Percentiles rank a stretch among this genome's conserved stretches.
phyloP scores from a whole-genome alignment of 64 coral and sea anemone genomes.

The Montipora efflorescens region DNA sequence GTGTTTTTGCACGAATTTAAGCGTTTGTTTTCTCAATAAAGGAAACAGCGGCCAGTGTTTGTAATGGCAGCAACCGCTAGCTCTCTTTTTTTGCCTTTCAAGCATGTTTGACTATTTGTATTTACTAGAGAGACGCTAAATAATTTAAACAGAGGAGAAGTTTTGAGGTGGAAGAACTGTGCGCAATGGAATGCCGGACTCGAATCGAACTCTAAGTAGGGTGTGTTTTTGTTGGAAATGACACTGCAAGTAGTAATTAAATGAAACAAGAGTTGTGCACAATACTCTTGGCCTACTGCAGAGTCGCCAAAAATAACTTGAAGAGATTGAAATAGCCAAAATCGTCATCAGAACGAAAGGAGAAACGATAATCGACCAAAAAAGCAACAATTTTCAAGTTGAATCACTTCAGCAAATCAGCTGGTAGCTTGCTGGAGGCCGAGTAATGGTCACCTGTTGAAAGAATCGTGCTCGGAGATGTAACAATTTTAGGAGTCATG shows the following conservation, averaged over 20 bases:
- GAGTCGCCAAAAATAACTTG: not conserved
- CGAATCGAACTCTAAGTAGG: not conserved
- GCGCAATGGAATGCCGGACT: constrained; percentile 1
- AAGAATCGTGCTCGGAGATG: not conserved
- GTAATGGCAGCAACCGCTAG: not conserved
- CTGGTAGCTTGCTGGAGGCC: not conserved
- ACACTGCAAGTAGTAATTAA: constrained; percentile 10
- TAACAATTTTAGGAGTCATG: not conserved
- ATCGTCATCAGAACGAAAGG: not conserved
- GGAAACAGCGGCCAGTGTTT: not conserved
- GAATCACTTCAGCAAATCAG: not conserved
- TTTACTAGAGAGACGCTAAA: constrained; percentile 49
- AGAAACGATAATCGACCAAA: constrained; percentile 23
- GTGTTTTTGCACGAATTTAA: constrained; percentile 15
- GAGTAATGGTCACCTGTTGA: not conserved
- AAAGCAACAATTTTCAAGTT: constrained; percentile 21
- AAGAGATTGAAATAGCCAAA: constrained; percentile 3
- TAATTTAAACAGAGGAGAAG: constrained; percentile 31
- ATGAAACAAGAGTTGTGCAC: not conserved
- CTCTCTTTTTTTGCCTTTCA: constrained; percentile 35
- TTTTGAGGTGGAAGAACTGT: constrained; percentile 20
- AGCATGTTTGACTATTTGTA: constrained; percentile 12
- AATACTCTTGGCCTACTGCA: not conserved
- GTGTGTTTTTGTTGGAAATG: not conserved
- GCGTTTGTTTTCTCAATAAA: not conserved